Evolutionary conservation across 2,797 vertebrate species (phyloP), one percentile per base, ranked within the genome.

Genomic region (Pelobates cultripes): DNA sequence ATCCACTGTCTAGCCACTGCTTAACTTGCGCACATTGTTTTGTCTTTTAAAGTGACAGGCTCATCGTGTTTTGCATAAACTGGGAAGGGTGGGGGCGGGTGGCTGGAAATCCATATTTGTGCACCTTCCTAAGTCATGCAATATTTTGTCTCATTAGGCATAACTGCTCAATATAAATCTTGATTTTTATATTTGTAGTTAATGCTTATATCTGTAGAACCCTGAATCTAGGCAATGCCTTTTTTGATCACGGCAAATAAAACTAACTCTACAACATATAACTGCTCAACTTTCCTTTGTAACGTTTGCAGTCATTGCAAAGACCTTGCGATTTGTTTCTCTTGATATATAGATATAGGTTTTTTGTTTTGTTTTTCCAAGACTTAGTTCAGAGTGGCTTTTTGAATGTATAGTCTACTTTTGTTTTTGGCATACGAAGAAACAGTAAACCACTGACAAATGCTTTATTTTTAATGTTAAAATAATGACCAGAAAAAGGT

Each of bases 1-100:
- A 73, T 73, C 60, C 57, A 55, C 43, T 64, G 78, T 73, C 61
- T 51, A 79, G 60, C 60, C 44, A 9, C 43, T 53, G 61, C n/a
- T 64, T 64, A 64, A 5, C 28, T n/a, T 40, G 61, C 8, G 9
- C 44, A 10, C 68, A 10, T 47, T 40, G 4, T 9, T 53, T 71
- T 71, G 3, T 5, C 9, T 28, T 71, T 71, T 28, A 28, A 71
- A 71, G 15, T 71, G 47, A 57, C 47, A 73, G 12, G 10, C 61
- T 40, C 17, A 64, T 61, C 57, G 28, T 28, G 28, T 28, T 1
- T 28, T 28, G 28, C 28, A 28, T 28, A 28, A 28, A 28, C 28
- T 28, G 28, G 28, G 28, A 28, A 28, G 28, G 28, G 28, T 1
- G 28, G 28, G 28, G 28, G 28, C n/a, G 28, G 28, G 28, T 28